Evolutionary conservation across 2,797 vertebrate genomes (phyloP).

Genomic region (Microctenopoma steveboyesi): DNA sequence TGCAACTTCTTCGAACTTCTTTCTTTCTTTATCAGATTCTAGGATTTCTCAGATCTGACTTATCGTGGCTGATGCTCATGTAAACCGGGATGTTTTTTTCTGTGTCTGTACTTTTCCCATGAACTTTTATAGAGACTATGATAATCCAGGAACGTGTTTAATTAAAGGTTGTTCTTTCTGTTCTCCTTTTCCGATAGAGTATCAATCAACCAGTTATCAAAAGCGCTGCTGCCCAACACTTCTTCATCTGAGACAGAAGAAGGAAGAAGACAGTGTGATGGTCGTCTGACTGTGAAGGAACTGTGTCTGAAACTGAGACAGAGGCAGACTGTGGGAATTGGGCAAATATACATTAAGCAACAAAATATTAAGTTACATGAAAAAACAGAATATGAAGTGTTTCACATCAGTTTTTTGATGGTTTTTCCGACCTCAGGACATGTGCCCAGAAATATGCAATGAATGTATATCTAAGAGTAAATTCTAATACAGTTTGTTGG

Average conservation of each 20-base stretch:
- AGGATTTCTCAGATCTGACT: not conserved
- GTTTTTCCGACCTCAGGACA: not conserved
- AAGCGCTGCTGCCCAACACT: not conserved
- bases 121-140: no score
- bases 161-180: not conserved
- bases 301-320: not conserved
- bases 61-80: not conserved
- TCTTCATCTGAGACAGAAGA: not conserved
- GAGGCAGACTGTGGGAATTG: not conserved
- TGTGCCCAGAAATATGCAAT: not conserved
- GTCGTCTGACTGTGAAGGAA: conserved; percentile 10
- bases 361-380: conserved; percentile 1
- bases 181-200: conserved; percentile 15
- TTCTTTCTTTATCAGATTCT: not conserved
- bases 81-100: no score
- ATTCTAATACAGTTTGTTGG: not conserved
- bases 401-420: conserved; percentile 25
- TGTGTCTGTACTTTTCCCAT: no score
- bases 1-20: not conserved
- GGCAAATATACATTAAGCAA: conserved; percentile 2
- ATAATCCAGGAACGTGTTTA: not conserved
- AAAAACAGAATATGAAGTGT: not conserved
- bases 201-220: not conserved
- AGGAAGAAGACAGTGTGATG: not conserved
- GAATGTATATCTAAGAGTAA: not conserved